Conservation (phyloP, 2,797 vertebrate genomes). For the Antrozous pallidus region DNA sequence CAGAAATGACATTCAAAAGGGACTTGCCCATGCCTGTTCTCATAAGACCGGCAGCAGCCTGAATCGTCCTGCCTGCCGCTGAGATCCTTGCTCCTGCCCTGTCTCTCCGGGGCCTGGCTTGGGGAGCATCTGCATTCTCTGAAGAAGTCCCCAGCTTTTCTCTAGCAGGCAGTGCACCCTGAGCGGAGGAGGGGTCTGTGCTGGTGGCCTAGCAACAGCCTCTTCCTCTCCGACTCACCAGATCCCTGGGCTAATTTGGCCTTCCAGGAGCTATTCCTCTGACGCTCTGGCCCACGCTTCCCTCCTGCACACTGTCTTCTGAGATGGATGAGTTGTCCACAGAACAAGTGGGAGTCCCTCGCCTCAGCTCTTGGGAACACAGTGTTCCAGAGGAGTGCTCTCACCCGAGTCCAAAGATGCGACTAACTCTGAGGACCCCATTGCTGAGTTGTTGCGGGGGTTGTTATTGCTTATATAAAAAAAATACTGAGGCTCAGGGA, state of each 20-base stretch:
- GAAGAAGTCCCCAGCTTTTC: neutral
- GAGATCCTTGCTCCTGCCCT: neutral
- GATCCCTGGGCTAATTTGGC: conserved; percentile 58
- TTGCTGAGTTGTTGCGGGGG: neutral
- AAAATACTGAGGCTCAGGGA: neutral
- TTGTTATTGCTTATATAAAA: neutral
- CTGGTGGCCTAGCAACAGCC: conserved; percentile 68
- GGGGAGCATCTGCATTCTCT: neutral
- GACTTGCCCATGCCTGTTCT: neutral
- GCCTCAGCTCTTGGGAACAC: conserved; percentile 52
- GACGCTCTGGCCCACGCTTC: conserved; percentile 53
- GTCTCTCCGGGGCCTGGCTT: neutral
- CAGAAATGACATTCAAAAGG: neutral
- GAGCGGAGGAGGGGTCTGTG: neutral
- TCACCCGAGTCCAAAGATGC: conserved; percentile 25
- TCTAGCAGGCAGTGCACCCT: neutral
- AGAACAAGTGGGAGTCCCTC: conserved; percentile 60
- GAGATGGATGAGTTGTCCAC: conserved; percentile 65
- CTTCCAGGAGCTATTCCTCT: conserved; percentile 52
- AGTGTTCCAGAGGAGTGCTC: conserved; percentile 36
- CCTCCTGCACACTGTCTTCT: conserved; percentile 51
- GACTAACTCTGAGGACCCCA: neutral
- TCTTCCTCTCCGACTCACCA: neutral
- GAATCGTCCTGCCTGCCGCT: too few relatives aligned
- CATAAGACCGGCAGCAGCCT: neutral